Base-by-base conservation (phyloP, 2,113 vertebrate species). In the Xiphorhynchus elegans region DNA sequence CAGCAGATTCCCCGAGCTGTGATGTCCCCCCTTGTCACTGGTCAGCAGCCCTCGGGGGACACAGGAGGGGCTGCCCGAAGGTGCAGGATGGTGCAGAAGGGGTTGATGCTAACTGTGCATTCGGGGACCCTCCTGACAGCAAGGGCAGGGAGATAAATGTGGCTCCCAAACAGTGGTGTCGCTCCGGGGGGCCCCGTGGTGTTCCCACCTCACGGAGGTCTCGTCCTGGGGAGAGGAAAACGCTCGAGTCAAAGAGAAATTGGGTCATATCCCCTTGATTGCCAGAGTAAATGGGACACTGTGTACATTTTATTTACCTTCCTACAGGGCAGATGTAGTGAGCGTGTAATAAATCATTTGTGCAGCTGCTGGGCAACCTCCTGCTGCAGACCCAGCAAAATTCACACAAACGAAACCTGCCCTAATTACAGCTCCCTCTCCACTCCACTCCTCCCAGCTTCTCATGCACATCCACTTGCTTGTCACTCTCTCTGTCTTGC, bases 301-400 rank as follows among this genome's bases (percentile, higher is more conserved):
- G 73, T 92, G 94, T 96, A 93, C 94, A 70, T 96, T 97, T 94
- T 96, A 95, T 97, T 97, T 97, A 97, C 97, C 93, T 97, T 96
- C 96, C 97, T 97, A 95, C 90, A 72, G 95, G 97, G 97, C 96
- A 96, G 95, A 96, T 96, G 93, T 90, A 95, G 93, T 13, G 78
- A 97, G 84, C 66, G 4, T 89, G 96, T 94, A 96, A 97, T 97
- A 96, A 97, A 97, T 97, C 96, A 97, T 96, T 87, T 89, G 90
- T 96, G 94, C 97, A 97, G 97, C 97, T 97, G 97, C 95, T 89
- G 89, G 97, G 97, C 91, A 87, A 94, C 93, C 92, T 97, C 95
- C 94, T 95, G 93, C 95, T 97, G 97, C 95, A 95, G 87, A 95
- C 69, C 92, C 91, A 97, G 94, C 95, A 96, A 96, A 96, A 97